Conservation (phyloP, 2,797 vertebrate genomes). For the Epinephelus coioides region DNA sequence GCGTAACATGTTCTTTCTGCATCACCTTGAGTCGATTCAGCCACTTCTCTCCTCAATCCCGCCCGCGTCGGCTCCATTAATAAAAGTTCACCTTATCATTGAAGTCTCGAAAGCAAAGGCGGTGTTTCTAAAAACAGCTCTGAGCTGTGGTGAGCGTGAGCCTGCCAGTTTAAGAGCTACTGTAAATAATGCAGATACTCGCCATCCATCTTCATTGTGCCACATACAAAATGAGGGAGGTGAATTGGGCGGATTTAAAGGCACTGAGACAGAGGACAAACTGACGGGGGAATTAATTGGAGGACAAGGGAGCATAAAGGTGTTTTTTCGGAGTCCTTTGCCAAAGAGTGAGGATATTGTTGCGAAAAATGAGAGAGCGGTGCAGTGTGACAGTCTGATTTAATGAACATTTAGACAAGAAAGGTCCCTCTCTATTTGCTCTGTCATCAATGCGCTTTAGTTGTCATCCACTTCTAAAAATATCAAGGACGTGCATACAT, state of each 20-base stretch:
- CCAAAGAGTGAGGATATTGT: constrained; percentile 1
- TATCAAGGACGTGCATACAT: constrained; percentile 39
- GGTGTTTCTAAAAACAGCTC: constrained; percentile 63
- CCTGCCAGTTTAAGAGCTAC: constrained; percentile 57
- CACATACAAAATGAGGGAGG: constrained; percentile 30
- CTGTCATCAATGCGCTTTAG: constrained; percentile 31
- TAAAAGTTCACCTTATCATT: constrained; percentile 61
- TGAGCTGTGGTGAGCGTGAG: constrained; percentile 25
- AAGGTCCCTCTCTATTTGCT: constrained; percentile 33
- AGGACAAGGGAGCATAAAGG: neutral
- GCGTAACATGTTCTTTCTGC: constrained; percentile 9
- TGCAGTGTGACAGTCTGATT: constrained; percentile 47
- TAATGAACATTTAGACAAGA: constrained; percentile 23
- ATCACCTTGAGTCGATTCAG: neutral
- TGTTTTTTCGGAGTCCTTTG: neutral
- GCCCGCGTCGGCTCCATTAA: constrained; percentile 43
- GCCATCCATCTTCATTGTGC: constrained; percentile 22
- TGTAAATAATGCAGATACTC: constrained; percentile 76
- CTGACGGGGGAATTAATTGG: constrained; percentile 9
- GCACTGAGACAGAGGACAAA: constrained; percentile 39
- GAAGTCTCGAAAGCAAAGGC: constrained; percentile 56
- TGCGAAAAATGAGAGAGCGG: constrained; percentile 1
- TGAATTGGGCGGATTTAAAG: constrained; percentile 16
- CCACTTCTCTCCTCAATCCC: neutral
- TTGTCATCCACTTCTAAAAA: constrained; percentile 53